phyloP scores from a whole-genome alignment of 2,797 vertebrate genomes.

The Rhinoraja longicauda region DNA sequence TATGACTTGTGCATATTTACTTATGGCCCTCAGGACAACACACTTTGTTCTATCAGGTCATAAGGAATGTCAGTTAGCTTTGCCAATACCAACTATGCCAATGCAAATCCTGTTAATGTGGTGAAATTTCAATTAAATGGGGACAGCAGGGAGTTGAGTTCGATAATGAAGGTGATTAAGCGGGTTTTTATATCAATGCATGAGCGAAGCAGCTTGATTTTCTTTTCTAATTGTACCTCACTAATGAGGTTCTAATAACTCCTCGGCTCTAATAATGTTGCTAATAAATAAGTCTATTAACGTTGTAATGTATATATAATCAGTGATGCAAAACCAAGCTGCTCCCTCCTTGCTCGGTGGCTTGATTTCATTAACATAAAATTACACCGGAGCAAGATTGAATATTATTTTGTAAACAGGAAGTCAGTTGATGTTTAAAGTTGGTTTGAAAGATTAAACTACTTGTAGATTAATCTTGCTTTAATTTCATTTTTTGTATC shows the following conservation, averaged over 20 bases:
- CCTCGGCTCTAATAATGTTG: conserved; percentile 49
- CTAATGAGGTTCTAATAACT: conserved; percentile 51
- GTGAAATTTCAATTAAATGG: conserved; percentile 53
- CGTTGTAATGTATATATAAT: conserved; percentile 34
- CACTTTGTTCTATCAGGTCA: not conserved
- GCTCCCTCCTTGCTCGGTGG: conserved; percentile 9
- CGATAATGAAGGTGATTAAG: conserved; percentile 58
- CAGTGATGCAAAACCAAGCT: conserved; percentile 33
- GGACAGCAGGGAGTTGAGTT: conserved; percentile 54
- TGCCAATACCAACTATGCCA: conserved; percentile 50
- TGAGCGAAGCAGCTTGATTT: conserved; percentile 49
- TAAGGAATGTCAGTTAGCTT: conserved; percentile 44
- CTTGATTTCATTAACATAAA: not conserved
- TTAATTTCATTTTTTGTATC: not conserved
- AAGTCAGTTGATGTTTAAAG: not conserved
- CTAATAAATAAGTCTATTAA: conserved; percentile 45
- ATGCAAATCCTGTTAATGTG: conserved; percentile 52
- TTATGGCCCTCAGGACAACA: conserved; percentile 21
- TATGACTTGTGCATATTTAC: not conserved
- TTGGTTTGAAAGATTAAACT: conserved; percentile 9
- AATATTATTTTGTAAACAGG: not conserved
- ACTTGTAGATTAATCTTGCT: not conserved
- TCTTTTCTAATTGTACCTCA: conserved; percentile 51
- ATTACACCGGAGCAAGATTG: not conserved
- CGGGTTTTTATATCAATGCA: conserved; percentile 47